Percentiles rank a stretch among this genome's conserved stretches.
Conservation (phyloP, 2,888 invertebrate species). For the Lottia scabra region DNA sequence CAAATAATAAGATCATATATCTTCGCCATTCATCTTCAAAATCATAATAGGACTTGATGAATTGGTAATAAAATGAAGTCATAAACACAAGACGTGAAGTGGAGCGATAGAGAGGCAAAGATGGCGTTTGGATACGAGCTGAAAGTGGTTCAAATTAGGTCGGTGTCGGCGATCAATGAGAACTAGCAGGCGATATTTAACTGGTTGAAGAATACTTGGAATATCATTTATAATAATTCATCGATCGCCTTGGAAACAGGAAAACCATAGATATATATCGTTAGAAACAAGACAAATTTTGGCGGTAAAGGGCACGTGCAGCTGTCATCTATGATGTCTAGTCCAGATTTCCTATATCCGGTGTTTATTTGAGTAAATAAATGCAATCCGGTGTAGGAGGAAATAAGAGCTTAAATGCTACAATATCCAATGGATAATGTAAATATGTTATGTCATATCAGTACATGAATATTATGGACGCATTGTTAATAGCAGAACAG, state of each 20-base stretch:
- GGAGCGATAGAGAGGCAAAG: background rate
- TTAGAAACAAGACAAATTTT: background rate
- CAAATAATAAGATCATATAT: background rate
- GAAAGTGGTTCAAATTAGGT: background rate
- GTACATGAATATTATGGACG: no score
- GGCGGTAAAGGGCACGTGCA: conserved; percentile 2
- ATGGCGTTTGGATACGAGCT: background rate
- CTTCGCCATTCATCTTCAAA: background rate
- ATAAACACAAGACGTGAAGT: no score
- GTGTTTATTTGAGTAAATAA: background rate
- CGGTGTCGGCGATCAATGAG: background rate
- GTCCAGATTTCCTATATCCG: conserved; percentile 2
- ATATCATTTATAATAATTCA: conserved; percentile 3
- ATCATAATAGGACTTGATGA: no score
- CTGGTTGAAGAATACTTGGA: background rate
- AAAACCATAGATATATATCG: background rate
- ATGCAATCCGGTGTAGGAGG: no score
- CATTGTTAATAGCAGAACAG: no score
- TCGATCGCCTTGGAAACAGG: background rate
- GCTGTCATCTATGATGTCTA: background rate
- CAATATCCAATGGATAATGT: no score
- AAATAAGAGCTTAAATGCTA: no score
- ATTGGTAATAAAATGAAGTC: no score
- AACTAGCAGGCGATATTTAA: background rate
- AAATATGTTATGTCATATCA: no score